A percentile compares a stretch with the other conserved stretches of the same genome.
phyloP scores from a whole-genome alignment of 2,888 invertebrate species.

The Alentia gelatinosa region DNA sequence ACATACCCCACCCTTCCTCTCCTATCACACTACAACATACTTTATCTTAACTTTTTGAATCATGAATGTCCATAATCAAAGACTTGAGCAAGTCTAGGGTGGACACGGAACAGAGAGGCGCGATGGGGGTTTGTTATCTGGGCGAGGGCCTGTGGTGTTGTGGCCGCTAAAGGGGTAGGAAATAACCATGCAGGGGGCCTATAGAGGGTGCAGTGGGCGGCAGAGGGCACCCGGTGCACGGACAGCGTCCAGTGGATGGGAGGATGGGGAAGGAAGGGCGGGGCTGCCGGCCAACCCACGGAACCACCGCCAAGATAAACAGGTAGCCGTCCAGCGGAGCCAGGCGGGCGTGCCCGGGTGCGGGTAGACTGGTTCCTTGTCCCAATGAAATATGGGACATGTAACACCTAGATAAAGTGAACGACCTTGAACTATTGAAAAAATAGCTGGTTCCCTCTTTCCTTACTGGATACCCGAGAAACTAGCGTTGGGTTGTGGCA shows the following conservation, averaged over 20 bases:
- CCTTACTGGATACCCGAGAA: too few relatives aligned
- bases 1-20: too few relatives aligned
- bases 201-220: not conserved
- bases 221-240: slow-evolving; percentile 2
- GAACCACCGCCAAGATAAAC: not conserved
- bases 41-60: too few relatives aligned
- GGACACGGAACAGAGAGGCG: not conserved
- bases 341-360: not conserved
- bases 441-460: too few relatives aligned
- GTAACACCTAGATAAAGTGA: too few relatives aligned
- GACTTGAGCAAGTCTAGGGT: not conserved
- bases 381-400: too few relatives aligned
- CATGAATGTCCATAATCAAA: too few relatives aligned
- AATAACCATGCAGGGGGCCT: not conserved
- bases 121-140: not conserved
- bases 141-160: not conserved
- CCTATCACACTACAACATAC: too few relatives aligned
- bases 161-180: not conserved
- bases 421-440: too few relatives aligned
- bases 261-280: not conserved
- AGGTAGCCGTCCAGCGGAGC: not conserved
- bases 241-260: not conserved
- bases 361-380: too few relatives aligned
- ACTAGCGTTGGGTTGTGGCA: too few relatives aligned
- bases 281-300: not conserved